Evolutionary conservation across 2,888 invertebrate genomes (phyloP), one percentile per base, ranked within the genome.

Genomic region (Machimus atricapillus): DNA sequence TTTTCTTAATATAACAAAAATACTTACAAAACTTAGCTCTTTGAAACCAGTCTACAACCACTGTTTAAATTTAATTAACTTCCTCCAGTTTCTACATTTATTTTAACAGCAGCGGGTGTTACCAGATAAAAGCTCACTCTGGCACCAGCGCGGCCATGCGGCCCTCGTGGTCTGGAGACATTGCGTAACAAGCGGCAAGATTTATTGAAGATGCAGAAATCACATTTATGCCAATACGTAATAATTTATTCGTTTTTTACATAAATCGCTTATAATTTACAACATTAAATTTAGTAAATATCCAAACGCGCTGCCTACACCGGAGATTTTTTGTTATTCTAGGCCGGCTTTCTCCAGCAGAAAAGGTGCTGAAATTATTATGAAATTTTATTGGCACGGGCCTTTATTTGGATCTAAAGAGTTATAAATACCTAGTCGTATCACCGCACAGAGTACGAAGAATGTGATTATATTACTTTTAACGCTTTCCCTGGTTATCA

Each of bases 401-500:
- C 40, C 9, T 12, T 40, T 40, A 7, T 52, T 66, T 23, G 8
- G 1, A 66, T 19, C 1, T 1, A 5, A 16, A 46, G 1, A 78
- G 19, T 14, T 81, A 86, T 87, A 85, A 87, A 7, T 89, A 93
- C 92, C 91, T 77, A 92, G 66, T 37, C 92, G 89, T 82, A 92
- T 91, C 0, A 91, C 91, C 2, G 89, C 89, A 86, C 91, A 91
- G 0, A 93, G 86, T 0, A 90, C 89, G 9, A 90, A 89, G 87
- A 93, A 92, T 43, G 92, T 89, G 9, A 91, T 66, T 43, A 92
- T 89, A 88, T 92, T 92, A 14, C 90, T 90, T 16, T 91, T 90
- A 0, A 93, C 92, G 86, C 91, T 91, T 1, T 91, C 90, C 1
- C 90, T 2, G 92, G n/a, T n/a, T n/a, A n/a, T n/a, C n/a, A n/a